Conservation (phyloP, 2,113 vertebrate genomes). For the Aegithalos caudatus region DNA sequence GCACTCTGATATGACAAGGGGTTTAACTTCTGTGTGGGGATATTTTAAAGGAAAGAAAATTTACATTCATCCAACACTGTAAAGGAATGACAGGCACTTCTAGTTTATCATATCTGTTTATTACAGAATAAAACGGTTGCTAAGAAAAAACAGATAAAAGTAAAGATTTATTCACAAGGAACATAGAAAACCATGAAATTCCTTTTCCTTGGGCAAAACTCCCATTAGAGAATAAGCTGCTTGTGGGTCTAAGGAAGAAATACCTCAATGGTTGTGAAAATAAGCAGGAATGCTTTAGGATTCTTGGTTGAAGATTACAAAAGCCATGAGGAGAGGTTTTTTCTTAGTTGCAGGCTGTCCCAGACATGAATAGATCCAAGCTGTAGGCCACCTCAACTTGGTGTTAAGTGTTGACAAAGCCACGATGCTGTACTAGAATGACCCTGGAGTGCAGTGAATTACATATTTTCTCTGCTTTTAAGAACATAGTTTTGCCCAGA, state of each 20-base stretch:
- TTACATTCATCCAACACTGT: neutral
- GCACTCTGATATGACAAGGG: neutral
- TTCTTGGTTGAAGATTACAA: neutral
- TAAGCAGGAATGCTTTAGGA: neutral
- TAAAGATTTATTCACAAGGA: neutral
- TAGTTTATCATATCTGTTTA: neutral
- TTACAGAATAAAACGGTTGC: neutral
- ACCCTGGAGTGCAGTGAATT: rapidly evolving
- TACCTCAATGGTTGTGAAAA: neutral
- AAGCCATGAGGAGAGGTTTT: neutral
- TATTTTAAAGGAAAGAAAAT: neutral
- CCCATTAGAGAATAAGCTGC: neutral
- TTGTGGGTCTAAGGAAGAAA: neutral
- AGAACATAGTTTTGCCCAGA: neutral
- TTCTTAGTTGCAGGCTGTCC: neutral
- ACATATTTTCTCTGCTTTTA: neutral
- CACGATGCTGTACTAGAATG: neutral
- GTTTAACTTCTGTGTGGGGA: neutral
- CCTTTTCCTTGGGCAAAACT: neutral
- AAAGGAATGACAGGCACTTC: neutral
- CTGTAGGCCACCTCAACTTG: neutral
- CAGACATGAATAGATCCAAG: neutral
- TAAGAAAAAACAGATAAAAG: neutral
- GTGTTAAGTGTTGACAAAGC: neutral
- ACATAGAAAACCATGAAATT: neutral